Evolutionary conservation across 2,797 vertebrate genomes (phyloP).

Genomic region (Trematomus bernacchii): DNA sequence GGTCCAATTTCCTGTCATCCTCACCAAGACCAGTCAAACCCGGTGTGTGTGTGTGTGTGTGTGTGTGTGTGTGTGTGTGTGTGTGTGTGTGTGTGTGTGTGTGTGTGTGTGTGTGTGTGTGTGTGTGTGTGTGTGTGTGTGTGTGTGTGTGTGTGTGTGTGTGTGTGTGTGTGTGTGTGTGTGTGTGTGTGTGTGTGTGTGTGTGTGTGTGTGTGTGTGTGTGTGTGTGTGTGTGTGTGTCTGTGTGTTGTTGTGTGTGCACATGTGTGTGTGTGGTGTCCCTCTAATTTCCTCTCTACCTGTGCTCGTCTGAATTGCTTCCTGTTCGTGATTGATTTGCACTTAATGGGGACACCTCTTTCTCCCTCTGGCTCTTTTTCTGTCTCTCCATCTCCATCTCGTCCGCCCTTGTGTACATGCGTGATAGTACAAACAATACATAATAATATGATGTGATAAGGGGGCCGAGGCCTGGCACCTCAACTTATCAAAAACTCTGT

Average conservation of each 20-base stretch:
- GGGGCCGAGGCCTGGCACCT: slow-evolving; percentile 23
- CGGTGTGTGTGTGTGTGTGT: background rate
- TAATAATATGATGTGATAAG: slow-evolving; percentile 47
- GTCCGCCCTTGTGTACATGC: slow-evolving; percentile 20
- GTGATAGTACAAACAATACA: slow-evolving; percentile 36
- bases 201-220: background rate
- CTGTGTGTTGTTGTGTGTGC: slow-evolving; percentile 2
- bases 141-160: slow-evolving; percentile 14
- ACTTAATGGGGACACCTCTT: slow-evolving; percentile 53
- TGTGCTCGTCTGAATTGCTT: slow-evolving; percentile 71
- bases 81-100: background rate
- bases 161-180: background rate
- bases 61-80: background rate
- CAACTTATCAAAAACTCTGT: slow-evolving; percentile 38
- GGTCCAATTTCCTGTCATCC: slow-evolving; percentile 75
- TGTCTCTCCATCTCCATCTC: slow-evolving; percentile 23
- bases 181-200: background rate
- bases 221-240: background rate
- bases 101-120: background rate
- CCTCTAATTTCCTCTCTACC: slow-evolving; percentile 79
- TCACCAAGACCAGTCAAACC: slow-evolving; percentile 28
- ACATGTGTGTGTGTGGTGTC: slow-evolving; percentile 24
- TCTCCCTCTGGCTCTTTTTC: background rate
- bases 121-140: background rate
- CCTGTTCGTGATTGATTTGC: slow-evolving; percentile 76